These are phyloP conservation scores for Syritta pipiens DNA, from an alignment of 2,888 invertebrate genomes.

Conservation along the genomic window DNA sequence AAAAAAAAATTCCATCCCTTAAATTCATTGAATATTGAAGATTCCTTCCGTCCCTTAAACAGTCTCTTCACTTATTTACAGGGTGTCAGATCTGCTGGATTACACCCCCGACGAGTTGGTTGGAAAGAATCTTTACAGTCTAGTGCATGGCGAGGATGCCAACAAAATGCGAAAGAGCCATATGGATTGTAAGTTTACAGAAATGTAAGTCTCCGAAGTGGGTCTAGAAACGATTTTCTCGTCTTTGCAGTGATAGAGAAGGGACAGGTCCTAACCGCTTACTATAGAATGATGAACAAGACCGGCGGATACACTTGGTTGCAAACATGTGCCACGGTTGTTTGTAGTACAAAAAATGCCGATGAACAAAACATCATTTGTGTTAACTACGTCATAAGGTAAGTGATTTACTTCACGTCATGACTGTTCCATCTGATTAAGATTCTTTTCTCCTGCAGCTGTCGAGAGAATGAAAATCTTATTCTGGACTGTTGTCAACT, in stretches of 20 bases:
- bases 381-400: conserved; percentile 98
- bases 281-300: conserved; percentile 97
- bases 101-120: conserved; percentile 96
- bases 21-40: conserved; percentile 12
- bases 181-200: conserved; percentile 91
- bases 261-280: conserved; percentile 97
- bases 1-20: conserved; percentile 3
- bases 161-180: conserved; percentile 96
- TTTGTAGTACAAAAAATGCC: conserved; percentile 96
- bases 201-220: conserved; percentile 1
- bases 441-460: conserved; percentile 70
- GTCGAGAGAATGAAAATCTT: conserved; percentile 89
- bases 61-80: conserved; percentile 79
- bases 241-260: conserved; percentile 91
- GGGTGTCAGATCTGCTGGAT: conserved; percentile 95
- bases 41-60: neutral
- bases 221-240: conserved; percentile 62
- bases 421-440: no score
- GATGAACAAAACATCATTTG: conserved; percentile 98
- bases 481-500: conserved; percentile 97
- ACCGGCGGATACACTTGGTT: conserved; percentile 98
- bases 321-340: conserved; percentile 97
- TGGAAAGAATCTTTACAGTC: conserved; percentile 94
- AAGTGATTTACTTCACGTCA: no score
- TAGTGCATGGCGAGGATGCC: conserved; percentile 98